Evolutionary conservation across 2,797 vertebrate species (phyloP).

Genomic region (Pachyuromys duprasi): DNA sequence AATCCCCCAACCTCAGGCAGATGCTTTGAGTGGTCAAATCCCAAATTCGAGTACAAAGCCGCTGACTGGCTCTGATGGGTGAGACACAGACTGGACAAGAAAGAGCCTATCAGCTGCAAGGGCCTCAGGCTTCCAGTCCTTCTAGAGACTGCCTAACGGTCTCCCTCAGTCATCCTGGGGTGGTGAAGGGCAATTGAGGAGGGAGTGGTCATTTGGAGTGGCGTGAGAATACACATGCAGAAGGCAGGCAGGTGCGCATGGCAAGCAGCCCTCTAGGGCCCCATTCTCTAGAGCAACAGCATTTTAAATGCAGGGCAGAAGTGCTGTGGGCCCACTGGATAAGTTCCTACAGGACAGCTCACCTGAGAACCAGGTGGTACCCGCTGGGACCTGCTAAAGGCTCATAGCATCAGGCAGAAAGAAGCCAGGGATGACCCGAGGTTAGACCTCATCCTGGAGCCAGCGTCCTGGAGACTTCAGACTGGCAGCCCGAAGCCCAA

Average conservation of each 20-base stretch:
- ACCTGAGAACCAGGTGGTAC: neutral
- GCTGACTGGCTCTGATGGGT: neutral
- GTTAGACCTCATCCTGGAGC: neutral
- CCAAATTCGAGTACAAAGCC: neutral
- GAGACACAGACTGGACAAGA: neutral
- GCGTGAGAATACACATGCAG: slow-evolving; percentile 77
- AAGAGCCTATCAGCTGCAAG: neutral
- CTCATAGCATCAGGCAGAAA: neutral
- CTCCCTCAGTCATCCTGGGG: neutral
- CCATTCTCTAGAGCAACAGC: neutral
- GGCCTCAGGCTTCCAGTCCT: neutral
- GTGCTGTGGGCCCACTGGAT: neutral
- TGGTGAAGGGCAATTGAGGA: neutral
- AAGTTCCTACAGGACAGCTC: neutral
- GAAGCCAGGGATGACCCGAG: neutral
- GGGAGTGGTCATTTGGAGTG: slow-evolving; percentile 34
- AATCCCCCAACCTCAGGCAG: neutral
- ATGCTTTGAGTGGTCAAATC: neutral
- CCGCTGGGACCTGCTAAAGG: neutral
- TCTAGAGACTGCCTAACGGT: neutral
- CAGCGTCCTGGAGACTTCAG: neutral
- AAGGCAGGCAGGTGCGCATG: neutral
- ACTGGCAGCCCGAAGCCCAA: neutral
- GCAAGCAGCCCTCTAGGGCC: neutral
- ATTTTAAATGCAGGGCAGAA: slow-evolving; percentile 49